Percentiles rank a stretch among this genome's conserved stretches.
phyloP scores from a whole-genome alignment of 2,888 invertebrate species.

The Phyllotreta cruciferae region DNA sequence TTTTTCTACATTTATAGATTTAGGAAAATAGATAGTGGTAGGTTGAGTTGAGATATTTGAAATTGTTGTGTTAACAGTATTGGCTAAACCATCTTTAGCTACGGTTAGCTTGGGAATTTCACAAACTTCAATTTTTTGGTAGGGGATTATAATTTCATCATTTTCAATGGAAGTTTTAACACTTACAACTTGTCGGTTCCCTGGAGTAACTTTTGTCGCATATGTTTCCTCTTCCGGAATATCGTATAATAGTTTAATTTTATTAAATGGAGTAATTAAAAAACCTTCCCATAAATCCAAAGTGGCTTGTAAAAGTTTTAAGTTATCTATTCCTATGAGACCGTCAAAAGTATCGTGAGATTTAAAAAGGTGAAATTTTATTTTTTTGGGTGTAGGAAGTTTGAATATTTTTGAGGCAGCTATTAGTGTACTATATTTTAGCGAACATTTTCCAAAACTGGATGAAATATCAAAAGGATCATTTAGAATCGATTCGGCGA shows the following conservation, averaged over 20 bases:
- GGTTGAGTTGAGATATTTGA: too few relatives aligned
- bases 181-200: too few relatives aligned
- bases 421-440: neutral
- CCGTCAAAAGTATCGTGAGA: constrained; percentile 20
- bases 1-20: too few relatives aligned
- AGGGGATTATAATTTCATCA: too few relatives aligned
- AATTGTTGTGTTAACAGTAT: too few relatives aligned
- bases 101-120: too few relatives aligned
- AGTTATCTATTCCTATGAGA: constrained; percentile 12
- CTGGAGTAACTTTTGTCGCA: too few relatives aligned
- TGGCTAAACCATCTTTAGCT: too few relatives aligned
- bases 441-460: constrained; percentile 10
- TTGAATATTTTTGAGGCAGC: neutral
- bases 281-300: constrained; percentile 16
- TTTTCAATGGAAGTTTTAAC: too few relatives aligned
- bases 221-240: too few relatives aligned
- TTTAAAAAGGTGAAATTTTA: constrained; percentile 34
- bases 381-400: neutral
- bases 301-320: constrained; percentile 16
- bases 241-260: constrained; percentile 29
- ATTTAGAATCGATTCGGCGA: constrained; percentile 21
- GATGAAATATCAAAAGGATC: constrained; percentile 30
- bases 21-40: too few relatives aligned
- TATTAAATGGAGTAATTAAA: constrained; percentile 22
- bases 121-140: too few relatives aligned